phyloP scores from a whole-genome alignment of 2,888 invertebrate species.

The Tineola bisselliella region DNA sequence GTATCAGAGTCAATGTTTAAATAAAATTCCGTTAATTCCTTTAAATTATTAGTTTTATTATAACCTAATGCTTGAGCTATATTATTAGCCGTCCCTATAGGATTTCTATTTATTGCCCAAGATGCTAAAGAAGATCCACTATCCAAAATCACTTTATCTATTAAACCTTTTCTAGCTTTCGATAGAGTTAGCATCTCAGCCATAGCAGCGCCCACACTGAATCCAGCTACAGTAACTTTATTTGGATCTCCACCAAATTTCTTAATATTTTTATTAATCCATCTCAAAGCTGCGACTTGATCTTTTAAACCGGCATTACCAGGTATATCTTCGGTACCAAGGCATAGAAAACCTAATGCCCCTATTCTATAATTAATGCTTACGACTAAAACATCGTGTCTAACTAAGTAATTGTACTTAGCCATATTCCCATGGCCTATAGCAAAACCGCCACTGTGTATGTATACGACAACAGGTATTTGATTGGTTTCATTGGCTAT shows the following conservation, averaged over 20 bases:
- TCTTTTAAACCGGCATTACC: slow-evolving; percentile 90
- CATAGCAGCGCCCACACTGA: slow-evolving; percentile 77
- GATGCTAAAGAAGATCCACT: slow-evolving; percentile 53
- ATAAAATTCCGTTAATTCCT: slow-evolving; percentile 48
- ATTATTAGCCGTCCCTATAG: slow-evolving; percentile 45
- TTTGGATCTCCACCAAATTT: slow-evolving; percentile 84
- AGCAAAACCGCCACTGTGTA: slow-evolving; percentile 52
- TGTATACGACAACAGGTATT: slow-evolving; percentile 47
- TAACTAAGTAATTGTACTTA: slow-evolving; percentile 69
- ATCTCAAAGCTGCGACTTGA: slow-evolving; percentile 80
- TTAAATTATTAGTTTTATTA: slow-evolving; percentile 38
- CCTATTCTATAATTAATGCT: slow-evolving; percentile 77
- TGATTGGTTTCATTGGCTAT: slow-evolving; percentile 37
- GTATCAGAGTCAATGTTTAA: slow-evolving; percentile 27
- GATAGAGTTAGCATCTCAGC: slow-evolving; percentile 46
- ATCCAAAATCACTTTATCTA: slow-evolving; percentile 48
- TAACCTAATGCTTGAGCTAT: slow-evolving; percentile 46
- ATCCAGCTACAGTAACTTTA: slow-evolving; percentile 83
- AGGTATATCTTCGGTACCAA: slow-evolving; percentile 70
- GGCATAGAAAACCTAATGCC: slow-evolving; percentile 74
- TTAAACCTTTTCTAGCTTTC: slow-evolving; percentile 38
- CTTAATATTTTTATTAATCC: slow-evolving; percentile 78
- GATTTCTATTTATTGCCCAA: slow-evolving; percentile 46
- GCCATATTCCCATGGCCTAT: slow-evolving; percentile 52
- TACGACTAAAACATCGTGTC: slow-evolving; percentile 73